These are phyloP conservation scores for Gephyroberyx darwinii DNA, from an alignment of 2,797 vertebrate genomes.

Conservation along the genomic window DNA sequence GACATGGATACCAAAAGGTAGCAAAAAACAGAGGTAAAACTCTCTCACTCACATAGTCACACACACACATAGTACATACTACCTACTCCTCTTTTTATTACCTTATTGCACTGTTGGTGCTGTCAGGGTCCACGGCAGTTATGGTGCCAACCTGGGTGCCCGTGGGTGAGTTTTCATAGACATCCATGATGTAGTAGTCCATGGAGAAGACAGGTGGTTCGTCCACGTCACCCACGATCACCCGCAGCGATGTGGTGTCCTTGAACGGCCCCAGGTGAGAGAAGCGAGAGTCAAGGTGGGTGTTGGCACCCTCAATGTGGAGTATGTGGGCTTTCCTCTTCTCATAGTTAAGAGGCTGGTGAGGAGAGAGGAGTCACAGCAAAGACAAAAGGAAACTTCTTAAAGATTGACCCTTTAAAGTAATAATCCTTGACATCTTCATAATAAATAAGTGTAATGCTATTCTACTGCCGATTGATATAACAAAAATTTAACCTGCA, in stretches of 20 bases:
- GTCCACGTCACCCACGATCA: conserved; percentile 92
- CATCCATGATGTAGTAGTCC: conserved; percentile 91
- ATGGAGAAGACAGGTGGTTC: conserved; percentile 90
- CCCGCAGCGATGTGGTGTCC: conserved; percentile 89
- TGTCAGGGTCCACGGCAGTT: conserved; percentile 89
- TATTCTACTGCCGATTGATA: too few species aligned
- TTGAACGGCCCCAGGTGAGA: conserved; percentile 91
- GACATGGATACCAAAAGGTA: not conserved
- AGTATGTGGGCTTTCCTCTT: conserved; percentile 91
- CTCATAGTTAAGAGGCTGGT: conserved; percentile 91
- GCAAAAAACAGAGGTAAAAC: not conserved
- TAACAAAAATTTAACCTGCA: too few species aligned
- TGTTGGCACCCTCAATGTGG: conserved; percentile 91
- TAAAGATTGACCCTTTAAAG: too few species aligned
- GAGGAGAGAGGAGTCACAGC: not conserved
- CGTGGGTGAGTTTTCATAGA: conserved; percentile 87
- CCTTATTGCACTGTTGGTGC: conserved; percentile 88
- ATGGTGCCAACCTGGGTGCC: conserved; percentile 88
- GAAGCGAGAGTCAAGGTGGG: conserved; percentile 88
- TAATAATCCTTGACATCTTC: too few species aligned
- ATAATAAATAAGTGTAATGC: too few species aligned
- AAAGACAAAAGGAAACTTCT: not conserved
- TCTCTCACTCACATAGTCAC: too few species aligned
- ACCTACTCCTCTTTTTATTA: conserved; percentile 40
- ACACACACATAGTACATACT: not conserved